Evolutionary conservation across 2,113 vertebrate genomes (phyloP), one percentile per base, ranked within the genome.

Genomic region (Theropithecus gelada): DNA sequence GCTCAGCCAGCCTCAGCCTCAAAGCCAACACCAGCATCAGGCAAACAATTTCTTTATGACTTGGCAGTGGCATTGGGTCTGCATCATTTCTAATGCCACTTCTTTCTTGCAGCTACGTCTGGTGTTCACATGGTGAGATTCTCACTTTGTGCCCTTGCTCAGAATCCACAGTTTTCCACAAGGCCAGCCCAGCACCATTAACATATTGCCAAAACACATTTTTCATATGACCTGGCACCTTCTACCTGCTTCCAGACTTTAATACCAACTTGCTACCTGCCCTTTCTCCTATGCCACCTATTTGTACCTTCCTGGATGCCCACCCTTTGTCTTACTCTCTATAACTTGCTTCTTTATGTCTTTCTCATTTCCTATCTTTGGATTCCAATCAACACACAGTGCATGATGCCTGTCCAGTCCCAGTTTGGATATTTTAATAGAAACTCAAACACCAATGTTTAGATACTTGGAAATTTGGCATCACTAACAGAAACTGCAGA

Each of bases 401-500:
- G 8, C 10, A 16, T 25, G 22, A 48, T 81, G 32, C 81, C 8
- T 7, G 55, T 48, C 76, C 14, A 9, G 61, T 32, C 52, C 23
- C 30, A 10, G 0, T 64, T 88, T 73, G 38, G n/a, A 61, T 72
- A 68, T 95, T 52, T 30, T 76, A 85, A 92, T 23, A 95, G 85
- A 95, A 79, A 79, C 38, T 82, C 52, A 82, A 78, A 83, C 52
- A 43, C 35, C 48, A 50, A 23, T 85, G 45, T 78, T 76, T 61
- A 79, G 38, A 68, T 73, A 79, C 59, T 94, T 94, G 79, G 76
- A 96, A 97, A 93, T 93, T 80, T 84, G 93, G 84, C 79, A 38
- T 64, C 84, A 88, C 90, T 90, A 94, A 66, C 80, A 82, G 84
- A 96, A 96, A 96, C 57, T 85, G 92, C 72, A 88, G 27, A 85